These are phyloP conservation scores for Drosophila phalerata DNA, from an alignment of 2,888 invertebrate species.

Conservation along the genomic window DNA sequence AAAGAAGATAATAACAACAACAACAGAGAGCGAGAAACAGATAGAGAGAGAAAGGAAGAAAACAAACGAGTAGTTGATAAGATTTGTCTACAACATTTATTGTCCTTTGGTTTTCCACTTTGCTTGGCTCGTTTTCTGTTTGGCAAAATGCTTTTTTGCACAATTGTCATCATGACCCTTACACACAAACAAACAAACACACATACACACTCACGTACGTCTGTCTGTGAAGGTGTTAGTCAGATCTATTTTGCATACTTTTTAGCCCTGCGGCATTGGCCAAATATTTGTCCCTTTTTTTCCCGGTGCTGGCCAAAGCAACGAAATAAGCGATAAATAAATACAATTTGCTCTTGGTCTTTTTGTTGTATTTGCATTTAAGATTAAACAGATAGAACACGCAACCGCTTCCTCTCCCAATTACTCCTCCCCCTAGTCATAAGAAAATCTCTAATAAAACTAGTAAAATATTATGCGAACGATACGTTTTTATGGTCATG, in stretches of 20 bases:
- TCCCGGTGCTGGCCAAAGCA: conserved; percentile 55
- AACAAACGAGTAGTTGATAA: conserved; percentile 71
- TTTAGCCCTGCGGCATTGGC: conserved; percentile 64
- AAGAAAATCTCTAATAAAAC: conserved; percentile 38
- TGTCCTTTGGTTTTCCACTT: conserved; percentile 76
- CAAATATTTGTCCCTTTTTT: conserved; percentile 74
- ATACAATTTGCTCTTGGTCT: conserved; percentile 71
- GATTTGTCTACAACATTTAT: conserved; percentile 79
- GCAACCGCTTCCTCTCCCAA: conserved; percentile 32
- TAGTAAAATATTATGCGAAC: conserved; percentile 33
- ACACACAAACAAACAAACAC: conserved; percentile 38
- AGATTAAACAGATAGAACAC: conserved; percentile 74
- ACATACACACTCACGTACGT: conserved; percentile 19
- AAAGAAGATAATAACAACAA: conserved; percentile 52
- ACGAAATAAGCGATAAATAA: conserved; percentile 81
- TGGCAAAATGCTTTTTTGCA: conserved; percentile 56
- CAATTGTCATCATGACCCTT: conserved; percentile 79
- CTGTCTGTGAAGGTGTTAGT: conserved; percentile 66
- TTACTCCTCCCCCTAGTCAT: background rate
- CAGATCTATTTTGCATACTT: conserved; percentile 78
- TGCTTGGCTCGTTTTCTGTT: conserved; percentile 62
- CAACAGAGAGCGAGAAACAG: conserved; percentile 4
- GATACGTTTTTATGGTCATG: conserved; percentile 32
- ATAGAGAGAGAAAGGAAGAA: background rate
- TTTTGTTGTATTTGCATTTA: conserved; percentile 69